These are phyloP conservation scores for Chelon auratus DNA, from an alignment of 2,797 vertebrate species.

Conservation along the genomic window DNA sequence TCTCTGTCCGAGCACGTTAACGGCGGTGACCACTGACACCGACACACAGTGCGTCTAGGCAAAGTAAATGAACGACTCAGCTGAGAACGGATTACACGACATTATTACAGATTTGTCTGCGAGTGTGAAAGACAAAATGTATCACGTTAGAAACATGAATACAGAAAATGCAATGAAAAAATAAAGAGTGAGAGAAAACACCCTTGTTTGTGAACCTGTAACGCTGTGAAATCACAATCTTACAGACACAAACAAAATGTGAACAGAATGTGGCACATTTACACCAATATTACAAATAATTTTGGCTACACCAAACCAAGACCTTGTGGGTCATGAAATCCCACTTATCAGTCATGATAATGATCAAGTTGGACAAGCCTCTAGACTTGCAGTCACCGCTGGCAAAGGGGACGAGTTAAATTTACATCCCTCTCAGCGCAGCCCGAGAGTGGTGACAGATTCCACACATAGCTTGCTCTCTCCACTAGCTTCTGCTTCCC, in stretches of 20 bases:
- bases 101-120: constrained; percentile 11
- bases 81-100: constrained; percentile 17
- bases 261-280: neutral
- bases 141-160: neutral
- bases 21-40: constrained; percentile 10
- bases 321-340: constrained; percentile 35
- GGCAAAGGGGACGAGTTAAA: constrained; percentile 58
- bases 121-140: neutral
- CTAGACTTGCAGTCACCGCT: constrained; percentile 38
- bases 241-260: neutral
- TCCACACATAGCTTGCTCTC: constrained; percentile 66
- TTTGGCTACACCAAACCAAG: constrained; percentile 26
- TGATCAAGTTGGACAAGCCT: constrained; percentile 53
- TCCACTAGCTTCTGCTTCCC: constrained; percentile 43
- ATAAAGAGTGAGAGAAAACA: neutral
- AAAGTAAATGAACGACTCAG: constrained; percentile 30
- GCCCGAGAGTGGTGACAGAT: constrained; percentile 69
- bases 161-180: neutral
- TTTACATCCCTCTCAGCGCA: constrained; percentile 62
- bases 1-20: constrained; percentile 9
- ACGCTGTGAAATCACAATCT: constrained; percentile 8
- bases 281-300: constrained; percentile 1
- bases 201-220: neutral
- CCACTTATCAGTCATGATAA: constrained; percentile 49
- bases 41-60: constrained; percentile 11